Conservation (phyloP, 2,113 vertebrate genomes). For the Sander vitreus region DNA sequence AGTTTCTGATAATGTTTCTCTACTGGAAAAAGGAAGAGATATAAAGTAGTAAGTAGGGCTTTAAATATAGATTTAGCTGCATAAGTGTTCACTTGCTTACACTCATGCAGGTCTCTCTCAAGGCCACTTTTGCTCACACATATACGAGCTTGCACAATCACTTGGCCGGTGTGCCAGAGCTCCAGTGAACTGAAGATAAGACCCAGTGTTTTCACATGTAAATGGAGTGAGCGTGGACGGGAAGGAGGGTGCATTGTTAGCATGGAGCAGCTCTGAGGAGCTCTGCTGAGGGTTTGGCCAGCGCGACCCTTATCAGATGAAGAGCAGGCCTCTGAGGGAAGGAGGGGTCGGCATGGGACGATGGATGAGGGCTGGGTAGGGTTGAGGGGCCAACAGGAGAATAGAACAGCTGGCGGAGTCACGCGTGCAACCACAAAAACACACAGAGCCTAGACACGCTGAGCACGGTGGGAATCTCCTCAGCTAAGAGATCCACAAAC, state of each 20-base stretch:
- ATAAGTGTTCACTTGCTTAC: conserved; percentile 28
- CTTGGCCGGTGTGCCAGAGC: conserved; percentile 73
- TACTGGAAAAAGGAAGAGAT: not conserved
- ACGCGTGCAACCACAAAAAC: conserved; percentile 83
- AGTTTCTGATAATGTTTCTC: not conserved
- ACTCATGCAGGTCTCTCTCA: conserved; percentile 33
- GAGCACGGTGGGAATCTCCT: conserved; percentile 84
- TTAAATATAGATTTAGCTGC: conserved; percentile 28
- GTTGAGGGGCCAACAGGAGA: conserved; percentile 75
- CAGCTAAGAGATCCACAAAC: conserved; percentile 78
- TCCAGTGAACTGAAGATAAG: conserved; percentile 81
- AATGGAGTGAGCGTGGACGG: conserved; percentile 73
- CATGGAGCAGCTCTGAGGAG: conserved; percentile 70
- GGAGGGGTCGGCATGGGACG: conserved; percentile 62
- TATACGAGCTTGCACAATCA: conserved; percentile 38
- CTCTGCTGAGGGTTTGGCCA: conserved; percentile 73
- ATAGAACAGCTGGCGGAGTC: conserved; percentile 85
- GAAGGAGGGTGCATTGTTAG: conserved; percentile 75
- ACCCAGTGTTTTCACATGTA: conserved; percentile 84
- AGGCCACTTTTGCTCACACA: conserved; percentile 47
- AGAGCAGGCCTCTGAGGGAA: conserved; percentile 79
- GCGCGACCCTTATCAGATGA: conserved; percentile 83
- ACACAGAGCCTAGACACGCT: conserved; percentile 80
- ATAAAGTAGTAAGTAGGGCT: conserved; percentile 18
- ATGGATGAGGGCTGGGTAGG: conserved; percentile 61